Base-by-base conservation (phyloP, 37 sponge, comb jelly and placozoan species). In the Beroe ovata region DNA sequence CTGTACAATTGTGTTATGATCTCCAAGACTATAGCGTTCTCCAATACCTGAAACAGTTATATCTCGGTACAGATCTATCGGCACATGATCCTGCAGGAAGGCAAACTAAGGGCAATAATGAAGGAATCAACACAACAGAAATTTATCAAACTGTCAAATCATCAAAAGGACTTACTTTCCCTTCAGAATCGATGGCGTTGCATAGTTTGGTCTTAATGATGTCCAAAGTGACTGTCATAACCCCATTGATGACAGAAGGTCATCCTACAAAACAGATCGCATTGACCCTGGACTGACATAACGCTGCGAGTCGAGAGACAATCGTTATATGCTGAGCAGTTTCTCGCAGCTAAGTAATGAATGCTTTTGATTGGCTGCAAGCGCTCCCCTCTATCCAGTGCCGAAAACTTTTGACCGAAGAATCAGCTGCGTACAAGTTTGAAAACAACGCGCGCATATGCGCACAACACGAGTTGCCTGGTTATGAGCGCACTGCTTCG, bases 181-280 rank as follows among this genome's bases (percentile, higher is more conserved):
- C 84, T 42, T 77, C 58, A 20, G 84, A 39, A 29, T 77, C 84
- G 84, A 77, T 77, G 42, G 84, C 84, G 16, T 77, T 77, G 28
- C 84, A 77, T 77, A 77, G 84, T 77, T 77, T 77, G 58, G 58
- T 39, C 84, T 77, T 77, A 42, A 77, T 39, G 54, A 77, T 77
- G 84, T 77, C 84, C 38, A 77, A 41, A 77, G 39, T 77, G 35
- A 77, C 84, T 42, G 84, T 77, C 84, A 77, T 77, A 77, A 11
- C 84, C 84, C 84, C 42, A 77, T 42, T 39, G 54, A 42, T 42
- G 84, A 42, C 84, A 42, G 54, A 42, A 77, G 54, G 41, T 26
- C 84, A 77, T 77, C 25, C 21, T 77, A 77, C 84, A 42, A 77
- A 77, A 77, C 54, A 30, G 84, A 77, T 77, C 84, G 84, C 38